phyloP scores from a whole-genome alignment of 2,113 vertebrate genomes.

The Entomyzon cyanotis region DNA sequence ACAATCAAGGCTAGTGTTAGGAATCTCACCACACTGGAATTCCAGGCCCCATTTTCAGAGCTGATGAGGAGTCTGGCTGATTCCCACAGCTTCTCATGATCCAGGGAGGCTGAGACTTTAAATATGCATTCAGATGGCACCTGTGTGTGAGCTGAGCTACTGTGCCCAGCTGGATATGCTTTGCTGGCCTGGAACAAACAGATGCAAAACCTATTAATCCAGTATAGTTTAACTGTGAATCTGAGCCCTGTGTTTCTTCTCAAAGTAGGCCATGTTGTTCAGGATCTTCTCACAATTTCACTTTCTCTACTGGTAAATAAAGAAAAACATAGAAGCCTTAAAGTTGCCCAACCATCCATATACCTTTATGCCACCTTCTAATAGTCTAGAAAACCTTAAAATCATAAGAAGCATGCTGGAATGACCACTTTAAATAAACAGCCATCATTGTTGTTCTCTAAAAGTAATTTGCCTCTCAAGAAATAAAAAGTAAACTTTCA shows the following conservation, averaged over 20 bases:
- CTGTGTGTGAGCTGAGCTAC: neutral
- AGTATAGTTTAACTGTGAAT: neutral
- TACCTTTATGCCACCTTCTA: neutral
- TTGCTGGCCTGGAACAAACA: neutral
- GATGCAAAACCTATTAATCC: neutral
- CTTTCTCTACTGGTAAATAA: neutral
- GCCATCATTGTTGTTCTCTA: neutral
- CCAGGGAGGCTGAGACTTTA: neutral
- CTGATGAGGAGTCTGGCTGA: neutral
- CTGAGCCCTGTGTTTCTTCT: neutral
- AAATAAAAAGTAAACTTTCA: neutral
- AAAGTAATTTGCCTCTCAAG: neutral
- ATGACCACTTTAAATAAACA: neutral
- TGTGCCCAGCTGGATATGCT: accelerated
- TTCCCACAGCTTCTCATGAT: neutral
- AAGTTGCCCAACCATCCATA: neutral
- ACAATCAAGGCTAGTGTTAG: neutral
- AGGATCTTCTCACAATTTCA: neutral
- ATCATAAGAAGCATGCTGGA: neutral
- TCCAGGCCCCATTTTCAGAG: neutral
- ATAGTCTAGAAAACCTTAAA: neutral
- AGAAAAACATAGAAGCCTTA: neutral
- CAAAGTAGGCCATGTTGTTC: neutral
- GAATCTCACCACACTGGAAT: neutral
- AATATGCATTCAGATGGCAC: accelerated